Percentiles rank a stretch among this genome's conserved stretches.
Evolutionary conservation across 1,140 invertebrate genomes (phyloP).

Genomic region (Halyomorpha halys): DNA sequence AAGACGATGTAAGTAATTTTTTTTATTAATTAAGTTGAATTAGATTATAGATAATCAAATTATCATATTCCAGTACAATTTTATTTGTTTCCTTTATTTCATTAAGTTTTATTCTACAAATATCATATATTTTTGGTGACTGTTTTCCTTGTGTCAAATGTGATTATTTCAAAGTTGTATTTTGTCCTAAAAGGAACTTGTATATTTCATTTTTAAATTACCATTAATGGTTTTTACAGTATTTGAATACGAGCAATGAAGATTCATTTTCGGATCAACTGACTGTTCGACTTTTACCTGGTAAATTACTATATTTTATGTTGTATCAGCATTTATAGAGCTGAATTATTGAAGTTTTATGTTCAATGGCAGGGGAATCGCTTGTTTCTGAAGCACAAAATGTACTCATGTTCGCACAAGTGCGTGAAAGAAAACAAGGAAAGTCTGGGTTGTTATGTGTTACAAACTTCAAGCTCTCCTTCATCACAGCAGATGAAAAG

Average conservation of each 20-base stretch:
- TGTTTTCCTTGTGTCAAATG: too few species aligned
- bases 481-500: conserved; percentile 56
- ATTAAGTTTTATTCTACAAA: too few species aligned
- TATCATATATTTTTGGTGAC: too few species aligned
- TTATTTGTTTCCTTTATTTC: too few species aligned
- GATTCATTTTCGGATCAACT: conserved; percentile 34
- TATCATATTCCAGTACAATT: too few species aligned
- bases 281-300: conserved; percentile 36
- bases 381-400: conserved; percentile 65
- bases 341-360: conserved; percentile 7
- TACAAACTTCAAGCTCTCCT: conserved; percentile 79
- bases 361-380: conserved; percentile 49
- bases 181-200: too few species aligned
- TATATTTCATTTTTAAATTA: too few species aligned
- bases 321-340: neutral
- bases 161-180: too few species aligned
- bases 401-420: conserved; percentile 67
- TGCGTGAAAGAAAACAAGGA: conserved; percentile 63
- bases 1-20: conserved; percentile 24
- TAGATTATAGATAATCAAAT: too few species aligned
- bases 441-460: conserved; percentile 67
- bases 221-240: conserved; percentile 26
- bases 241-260: conserved; percentile 32
- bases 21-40: too few species aligned
- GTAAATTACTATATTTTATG: conserved; percentile 30